phyloP scores from a whole-genome alignment of 2,113 vertebrate species.

The Mirza zaza region DNA sequence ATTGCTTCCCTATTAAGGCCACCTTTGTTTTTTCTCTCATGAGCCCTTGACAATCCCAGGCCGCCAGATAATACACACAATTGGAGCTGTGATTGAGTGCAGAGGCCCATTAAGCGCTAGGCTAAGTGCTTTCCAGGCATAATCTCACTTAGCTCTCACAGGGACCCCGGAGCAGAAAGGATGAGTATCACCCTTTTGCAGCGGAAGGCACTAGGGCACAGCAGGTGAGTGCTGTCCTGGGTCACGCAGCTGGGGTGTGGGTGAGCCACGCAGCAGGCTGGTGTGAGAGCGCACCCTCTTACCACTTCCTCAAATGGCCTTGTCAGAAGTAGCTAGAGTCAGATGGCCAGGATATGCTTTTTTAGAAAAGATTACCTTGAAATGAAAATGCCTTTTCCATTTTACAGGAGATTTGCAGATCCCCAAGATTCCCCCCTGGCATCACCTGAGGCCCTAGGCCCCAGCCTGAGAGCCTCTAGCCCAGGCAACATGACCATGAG shows the following conservation, averaged over 20 bases:
- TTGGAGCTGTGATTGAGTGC: neutral
- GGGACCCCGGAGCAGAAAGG: neutral
- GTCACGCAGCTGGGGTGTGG: neutral
- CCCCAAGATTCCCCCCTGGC: neutral
- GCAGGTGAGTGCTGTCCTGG: neutral
- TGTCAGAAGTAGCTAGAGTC: neutral
- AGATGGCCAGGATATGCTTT: neutral
- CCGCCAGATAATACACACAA: neutral
- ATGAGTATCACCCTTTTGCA: neutral
- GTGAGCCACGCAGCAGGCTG: accelerated
- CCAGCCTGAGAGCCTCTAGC: neutral
- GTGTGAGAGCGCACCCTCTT: accelerated
- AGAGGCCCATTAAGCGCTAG: neutral
- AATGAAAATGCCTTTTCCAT: neutral
- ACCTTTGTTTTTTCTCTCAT: neutral
- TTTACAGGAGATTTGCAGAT: neutral
- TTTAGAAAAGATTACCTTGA: neutral
- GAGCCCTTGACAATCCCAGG: neutral
- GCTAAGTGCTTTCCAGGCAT: neutral
- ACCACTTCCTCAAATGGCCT: neutral
- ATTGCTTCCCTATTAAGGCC: neutral
- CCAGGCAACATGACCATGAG: neutral
- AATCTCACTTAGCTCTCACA: neutral
- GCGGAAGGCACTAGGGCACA: neutral
- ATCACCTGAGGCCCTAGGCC: neutral